Base-by-base conservation (phyloP, 2,797 vertebrate species). In the Telmatherina bonti region DNA sequence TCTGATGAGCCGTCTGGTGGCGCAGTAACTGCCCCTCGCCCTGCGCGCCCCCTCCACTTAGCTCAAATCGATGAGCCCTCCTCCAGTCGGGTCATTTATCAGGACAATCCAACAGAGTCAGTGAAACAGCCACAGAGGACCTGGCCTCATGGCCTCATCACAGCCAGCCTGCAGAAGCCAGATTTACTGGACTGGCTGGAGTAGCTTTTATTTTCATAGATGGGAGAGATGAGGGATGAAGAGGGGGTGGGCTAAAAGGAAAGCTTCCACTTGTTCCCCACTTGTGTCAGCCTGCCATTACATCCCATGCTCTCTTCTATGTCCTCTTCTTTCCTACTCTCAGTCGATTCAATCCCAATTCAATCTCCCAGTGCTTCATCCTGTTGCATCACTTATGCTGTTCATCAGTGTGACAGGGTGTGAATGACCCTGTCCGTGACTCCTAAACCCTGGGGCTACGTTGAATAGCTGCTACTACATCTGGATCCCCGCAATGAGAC, bases 31-130 rank as follows among this genome's bases (percentile, higher is more conserved):
- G 74, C 79, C 58, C 77, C 68, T 57, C 45, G 9, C 62, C 70
- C 55, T 24, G 22, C 71, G 45, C 75, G 29, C 73, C 81, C 67
- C 74, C 76, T 79, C 83, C 81, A 92, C 90, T 92, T 91, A 90
- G 88, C 87, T 90, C 72, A 88, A 93, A 93, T 93, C 93, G 82
- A 93, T 93, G 89, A 80, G 81, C 85, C 82, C 88, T 90, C 87
- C 88, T 88, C 82, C 84, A 90, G 87, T 82, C 47, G 22, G 18
- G 75, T 77, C 72, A 90, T 93, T 92, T 89, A 92, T 92, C 89
- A 88, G 82, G 89, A 71, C 70, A 18, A 83, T 82, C 81, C 58
- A 55, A 87, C 82, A 74, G 79, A 86, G 73, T 78, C 79, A 57
- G 74, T 58, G 88, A 89, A 90, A 85, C 76, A 76, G 85, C 87